These are phyloP conservation scores for Daphoenositta chrysoptera DNA, from an alignment of 2,113 vertebrate species.

Conservation along the genomic window DNA sequence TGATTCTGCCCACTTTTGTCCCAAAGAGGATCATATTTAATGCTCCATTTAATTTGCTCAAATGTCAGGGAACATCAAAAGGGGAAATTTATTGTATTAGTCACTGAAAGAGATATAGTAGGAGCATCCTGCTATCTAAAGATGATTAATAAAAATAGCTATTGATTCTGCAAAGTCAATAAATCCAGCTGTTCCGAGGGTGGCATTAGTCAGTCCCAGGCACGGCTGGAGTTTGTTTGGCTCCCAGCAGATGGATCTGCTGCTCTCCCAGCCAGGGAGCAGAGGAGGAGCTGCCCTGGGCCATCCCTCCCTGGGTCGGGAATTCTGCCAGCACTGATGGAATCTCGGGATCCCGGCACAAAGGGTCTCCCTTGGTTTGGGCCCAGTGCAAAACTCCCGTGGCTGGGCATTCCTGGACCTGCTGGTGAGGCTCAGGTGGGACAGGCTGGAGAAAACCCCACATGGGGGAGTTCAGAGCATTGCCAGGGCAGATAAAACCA, in stretches of 20 bases:
- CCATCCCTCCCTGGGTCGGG: not conserved
- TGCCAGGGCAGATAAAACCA: not conserved
- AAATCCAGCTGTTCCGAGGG: conserved; percentile 55
- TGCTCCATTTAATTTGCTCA: conserved; percentile 77
- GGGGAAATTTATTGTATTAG: conserved; percentile 72
- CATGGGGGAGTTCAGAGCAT: too few relatives aligned
- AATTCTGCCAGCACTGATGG: fast-evolving
- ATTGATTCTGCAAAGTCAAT: conserved; percentile 68
- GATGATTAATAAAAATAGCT: conserved; percentile 74
- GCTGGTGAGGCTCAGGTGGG: not conserved
- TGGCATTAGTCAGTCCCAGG: not conserved
- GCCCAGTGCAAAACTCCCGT: fast-evolving
- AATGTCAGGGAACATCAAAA: conserved; percentile 78
- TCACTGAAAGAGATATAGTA: conserved; percentile 66
- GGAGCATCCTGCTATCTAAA: conserved; percentile 60
- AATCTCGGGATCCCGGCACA: fast-evolving
- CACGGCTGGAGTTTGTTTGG: conserved; percentile 16
- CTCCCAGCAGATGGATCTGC: not conserved
- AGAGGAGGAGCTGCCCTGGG: not conserved
- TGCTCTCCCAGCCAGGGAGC: not conserved
- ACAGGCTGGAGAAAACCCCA: not conserved
- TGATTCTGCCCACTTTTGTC: conserved; percentile 64
- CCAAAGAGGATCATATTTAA: conserved; percentile 74
- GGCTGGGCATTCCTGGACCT: fast-evolving
- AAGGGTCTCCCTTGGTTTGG: not conserved